phyloP scores from a whole-genome alignment of 2,113 vertebrate genomes.

The Bubo blakistoni region DNA sequence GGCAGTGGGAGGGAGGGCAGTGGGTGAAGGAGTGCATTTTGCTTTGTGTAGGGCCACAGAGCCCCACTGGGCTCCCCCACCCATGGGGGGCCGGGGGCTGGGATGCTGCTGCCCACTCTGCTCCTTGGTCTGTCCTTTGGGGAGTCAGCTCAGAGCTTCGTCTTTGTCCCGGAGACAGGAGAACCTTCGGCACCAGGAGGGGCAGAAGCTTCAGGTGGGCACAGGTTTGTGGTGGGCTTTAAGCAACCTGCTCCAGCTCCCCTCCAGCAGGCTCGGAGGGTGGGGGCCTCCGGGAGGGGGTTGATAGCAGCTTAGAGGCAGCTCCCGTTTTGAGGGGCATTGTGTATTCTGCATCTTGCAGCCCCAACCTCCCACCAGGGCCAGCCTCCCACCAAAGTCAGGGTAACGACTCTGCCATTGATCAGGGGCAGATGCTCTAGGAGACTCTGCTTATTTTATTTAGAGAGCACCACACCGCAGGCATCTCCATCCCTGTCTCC shows the following conservation, averaged over 20 bases:
- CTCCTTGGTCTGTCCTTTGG: not conserved
- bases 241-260: not conserved
- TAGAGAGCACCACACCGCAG: not conserved
- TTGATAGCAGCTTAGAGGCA: not conserved
- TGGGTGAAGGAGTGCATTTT: accelerated
- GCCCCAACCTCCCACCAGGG: not conserved
- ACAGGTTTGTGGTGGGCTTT: not conserved
- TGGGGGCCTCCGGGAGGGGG: not conserved
- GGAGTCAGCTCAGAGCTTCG: not conserved
- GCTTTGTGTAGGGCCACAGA: not conserved
- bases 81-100: accelerated
- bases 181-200: not conserved
- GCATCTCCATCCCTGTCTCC: not conserved
- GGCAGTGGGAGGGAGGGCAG: not conserved
- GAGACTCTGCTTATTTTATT: not conserved
- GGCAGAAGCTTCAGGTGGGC: not conserved
- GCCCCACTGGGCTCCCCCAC: not conserved
- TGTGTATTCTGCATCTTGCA: not conserved
- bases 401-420: not conserved
- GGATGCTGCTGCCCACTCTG: not conserved
- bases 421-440: not conserved
- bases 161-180: not conserved
- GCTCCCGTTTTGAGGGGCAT: not conserved
- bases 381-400: not conserved
- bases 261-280: not conserved